phyloP scores from a whole-genome alignment of 1,140 invertebrate genomes.

The Oryzaephilus surinamensis region DNA sequence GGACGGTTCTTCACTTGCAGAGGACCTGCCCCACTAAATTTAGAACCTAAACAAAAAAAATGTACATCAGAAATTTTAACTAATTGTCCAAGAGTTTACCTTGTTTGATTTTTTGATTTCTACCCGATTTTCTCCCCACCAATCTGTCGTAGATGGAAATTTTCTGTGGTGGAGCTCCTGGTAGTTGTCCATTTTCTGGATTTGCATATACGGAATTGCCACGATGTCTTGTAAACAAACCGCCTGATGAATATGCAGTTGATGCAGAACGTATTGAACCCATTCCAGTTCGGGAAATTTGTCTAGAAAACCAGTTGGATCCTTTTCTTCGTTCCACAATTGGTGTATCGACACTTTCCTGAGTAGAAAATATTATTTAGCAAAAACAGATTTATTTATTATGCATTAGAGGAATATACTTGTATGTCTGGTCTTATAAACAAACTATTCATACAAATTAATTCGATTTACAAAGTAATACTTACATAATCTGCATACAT shows the following conservation, averaged over 20 bases:
- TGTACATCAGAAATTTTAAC: slow-evolving; percentile 1
- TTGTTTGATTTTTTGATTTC: slow-evolving; percentile 45
- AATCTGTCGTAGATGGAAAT: slow-evolving; percentile 71
- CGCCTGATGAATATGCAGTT: slow-evolving; percentile 71
- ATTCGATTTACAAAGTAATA: slow-evolving; percentile 23
- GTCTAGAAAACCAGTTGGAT: slow-evolving; percentile 69
- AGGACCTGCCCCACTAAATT: slow-evolving; percentile 38
- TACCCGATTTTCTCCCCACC: slow-evolving; percentile 64
- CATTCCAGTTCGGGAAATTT: slow-evolving; percentile 72
- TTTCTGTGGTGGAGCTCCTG: slow-evolving; percentile 45
- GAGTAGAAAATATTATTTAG: neutral
- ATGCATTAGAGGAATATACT: too few species aligned
- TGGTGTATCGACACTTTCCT: slow-evolving; percentile 82
- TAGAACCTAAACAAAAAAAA: slow-evolving; percentile 3
- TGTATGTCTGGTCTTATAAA: neutral
- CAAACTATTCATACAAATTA: slow-evolving; percentile 1
- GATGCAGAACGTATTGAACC: slow-evolving; percentile 71
- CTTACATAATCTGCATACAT: slow-evolving; percentile 79
- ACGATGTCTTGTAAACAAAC: slow-evolving; percentile 52
- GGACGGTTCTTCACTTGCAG: slow-evolving; percentile 62
- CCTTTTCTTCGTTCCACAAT: slow-evolving; percentile 66
- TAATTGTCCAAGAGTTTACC: slow-evolving; percentile 9
- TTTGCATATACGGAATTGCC: slow-evolving; percentile 61
- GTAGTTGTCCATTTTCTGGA: slow-evolving; percentile 54
- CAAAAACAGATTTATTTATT: neutral